Evolutionary conservation across 2,797 vertebrate species (phyloP).

Genomic region (Amazona ochrocephala): DNA sequence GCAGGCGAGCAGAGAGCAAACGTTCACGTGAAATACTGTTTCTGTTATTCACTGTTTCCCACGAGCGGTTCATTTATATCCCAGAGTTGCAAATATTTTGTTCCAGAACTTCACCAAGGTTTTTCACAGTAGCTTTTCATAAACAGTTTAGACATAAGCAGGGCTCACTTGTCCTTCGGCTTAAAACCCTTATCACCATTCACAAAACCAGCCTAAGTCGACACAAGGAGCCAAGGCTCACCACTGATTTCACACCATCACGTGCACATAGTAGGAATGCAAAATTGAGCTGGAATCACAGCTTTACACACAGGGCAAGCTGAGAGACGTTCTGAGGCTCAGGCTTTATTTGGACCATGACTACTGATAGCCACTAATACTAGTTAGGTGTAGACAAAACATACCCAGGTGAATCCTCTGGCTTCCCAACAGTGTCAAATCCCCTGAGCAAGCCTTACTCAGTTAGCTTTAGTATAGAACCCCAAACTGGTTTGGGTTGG

Average conservation of each 20-base stretch:
- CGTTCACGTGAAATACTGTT: neutral
- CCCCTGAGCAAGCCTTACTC: neutral
- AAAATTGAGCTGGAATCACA: neutral
- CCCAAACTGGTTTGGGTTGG: neutral
- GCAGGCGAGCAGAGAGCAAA: neutral
- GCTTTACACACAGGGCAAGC: neutral
- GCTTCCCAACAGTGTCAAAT: neutral
- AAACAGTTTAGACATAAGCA: neutral
- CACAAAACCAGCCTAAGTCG: neutral
- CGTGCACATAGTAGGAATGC: rapidly evolving
- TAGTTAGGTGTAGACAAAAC: neutral
- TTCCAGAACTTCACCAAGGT: neutral
- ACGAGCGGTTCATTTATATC: rapidly evolving
- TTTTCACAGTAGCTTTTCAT: neutral
- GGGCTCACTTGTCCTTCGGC: neutral
- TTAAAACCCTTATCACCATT: neutral
- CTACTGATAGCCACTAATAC: neutral
- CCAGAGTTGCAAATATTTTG: neutral
- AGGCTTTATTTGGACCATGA: neutral
- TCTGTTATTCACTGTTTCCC: neutral
- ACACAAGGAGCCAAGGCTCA: neutral
- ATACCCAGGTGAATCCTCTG: neutral
- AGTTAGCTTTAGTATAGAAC: neutral
- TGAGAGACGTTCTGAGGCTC: neutral
- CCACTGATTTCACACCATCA: neutral